phyloP scores from a whole-genome alignment of 2,113 vertebrate species.

The Zosterops borbonicus region DNA sequence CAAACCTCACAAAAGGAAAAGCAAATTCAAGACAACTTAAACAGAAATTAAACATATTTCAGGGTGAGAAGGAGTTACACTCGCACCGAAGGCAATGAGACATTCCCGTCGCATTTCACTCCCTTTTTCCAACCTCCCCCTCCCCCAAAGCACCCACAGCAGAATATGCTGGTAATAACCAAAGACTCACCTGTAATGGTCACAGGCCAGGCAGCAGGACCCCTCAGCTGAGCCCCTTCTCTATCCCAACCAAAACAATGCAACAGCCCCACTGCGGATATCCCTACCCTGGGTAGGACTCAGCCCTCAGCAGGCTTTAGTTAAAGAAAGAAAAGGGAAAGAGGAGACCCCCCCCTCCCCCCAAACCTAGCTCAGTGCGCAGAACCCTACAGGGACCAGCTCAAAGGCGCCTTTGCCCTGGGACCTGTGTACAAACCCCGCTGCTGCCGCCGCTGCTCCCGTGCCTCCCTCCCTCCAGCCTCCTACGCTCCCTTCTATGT shows the following conservation, averaged over 20 bases:
- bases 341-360: constrained; percentile 51
- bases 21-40: not conserved
- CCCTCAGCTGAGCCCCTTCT: constrained; percentile 67
- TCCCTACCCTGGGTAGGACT: constrained; percentile 49
- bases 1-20: constrained; percentile 25
- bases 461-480: constrained; percentile 70
- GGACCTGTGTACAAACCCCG: constrained; percentile 71
- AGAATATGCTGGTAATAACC: constrained; percentile 5
- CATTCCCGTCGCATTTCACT: not conserved
- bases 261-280: constrained; percentile 85
- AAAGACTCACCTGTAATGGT: constrained; percentile 88
- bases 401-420: constrained; percentile 25
- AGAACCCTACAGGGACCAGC: constrained; percentile 21
- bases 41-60: not conserved
- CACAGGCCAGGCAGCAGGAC: constrained; percentile 82
- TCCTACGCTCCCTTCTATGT: constrained; percentile 80
- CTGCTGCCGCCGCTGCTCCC: constrained; percentile 56
- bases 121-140: not conserved
- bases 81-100: not conserved
- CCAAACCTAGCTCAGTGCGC: not conserved
- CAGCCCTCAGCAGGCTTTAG: not conserved
- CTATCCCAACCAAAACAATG: constrained; percentile 85
- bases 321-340: not conserved
- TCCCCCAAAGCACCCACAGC: not conserved
- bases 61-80: not conserved